A percentile compares a stretch with the other conserved stretches of the same genome.
These are phyloP conservation scores for Pongo abelii DNA, from an alignment of 2,113 vertebrate species.

Conservation along the genomic window DNA sequence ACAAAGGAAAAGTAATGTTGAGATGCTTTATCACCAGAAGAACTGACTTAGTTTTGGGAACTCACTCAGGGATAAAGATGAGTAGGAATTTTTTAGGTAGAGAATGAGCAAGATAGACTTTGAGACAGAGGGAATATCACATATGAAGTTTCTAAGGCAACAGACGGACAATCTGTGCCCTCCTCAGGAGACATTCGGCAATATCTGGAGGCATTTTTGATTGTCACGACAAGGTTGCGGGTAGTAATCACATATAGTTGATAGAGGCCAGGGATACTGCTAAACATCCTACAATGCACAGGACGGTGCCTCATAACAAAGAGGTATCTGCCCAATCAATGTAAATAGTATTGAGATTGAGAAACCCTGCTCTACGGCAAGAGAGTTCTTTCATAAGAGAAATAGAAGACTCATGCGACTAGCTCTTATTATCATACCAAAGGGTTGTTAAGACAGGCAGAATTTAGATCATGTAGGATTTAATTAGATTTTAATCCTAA, in stretches of 20 bases:
- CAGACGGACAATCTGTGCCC: background rate
- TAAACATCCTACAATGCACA: background rate
- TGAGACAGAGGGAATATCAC: background rate
- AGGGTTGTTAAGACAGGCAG: background rate
- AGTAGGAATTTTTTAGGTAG: background rate
- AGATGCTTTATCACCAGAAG: background rate
- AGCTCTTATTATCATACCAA: background rate
- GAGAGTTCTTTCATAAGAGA: background rate
- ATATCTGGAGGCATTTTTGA: background rate
- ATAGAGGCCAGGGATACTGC: rapidly evolving
- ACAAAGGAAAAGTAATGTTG: background rate
- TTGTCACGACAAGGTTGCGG: background rate
- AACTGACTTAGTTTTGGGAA: background rate
- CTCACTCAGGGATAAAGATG: background rate
- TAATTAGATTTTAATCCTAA: background rate
- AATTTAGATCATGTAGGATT: background rate
- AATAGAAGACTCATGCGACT: background rate
- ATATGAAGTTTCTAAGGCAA: background rate
- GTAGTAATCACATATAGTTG: background rate
- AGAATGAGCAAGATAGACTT: background rate
- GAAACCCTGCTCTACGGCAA: background rate
- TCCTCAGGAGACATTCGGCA: background rate
- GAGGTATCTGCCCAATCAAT: background rate
- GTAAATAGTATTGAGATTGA: background rate
- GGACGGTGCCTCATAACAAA: background rate